Evolutionary conservation across 2,113 vertebrate genomes (phyloP).

Genomic region (Proteles cristata): DNA sequence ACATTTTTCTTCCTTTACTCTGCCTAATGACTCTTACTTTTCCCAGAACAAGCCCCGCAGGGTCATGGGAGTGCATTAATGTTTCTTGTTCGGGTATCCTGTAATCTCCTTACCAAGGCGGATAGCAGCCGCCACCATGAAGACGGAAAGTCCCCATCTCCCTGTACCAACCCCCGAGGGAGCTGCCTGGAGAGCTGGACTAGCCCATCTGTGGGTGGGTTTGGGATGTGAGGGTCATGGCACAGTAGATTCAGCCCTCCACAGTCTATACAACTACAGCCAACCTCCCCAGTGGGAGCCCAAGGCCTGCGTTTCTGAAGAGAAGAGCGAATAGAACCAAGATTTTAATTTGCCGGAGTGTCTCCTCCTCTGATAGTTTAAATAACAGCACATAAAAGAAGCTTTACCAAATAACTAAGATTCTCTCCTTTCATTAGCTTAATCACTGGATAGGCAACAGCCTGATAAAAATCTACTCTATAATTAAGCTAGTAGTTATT

Average conservation of each 20-base stretch:
- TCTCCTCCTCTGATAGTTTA: constrained; percentile 58
- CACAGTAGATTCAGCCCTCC: background rate
- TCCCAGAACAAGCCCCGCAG: background rate
- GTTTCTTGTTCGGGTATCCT: background rate
- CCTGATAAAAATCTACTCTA: constrained; percentile 80
- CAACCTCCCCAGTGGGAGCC: background rate
- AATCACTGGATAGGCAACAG: constrained; percentile 79
- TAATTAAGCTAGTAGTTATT: constrained; percentile 83
- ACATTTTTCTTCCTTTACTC: background rate
- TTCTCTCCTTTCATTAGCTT: constrained; percentile 78
- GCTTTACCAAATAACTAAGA: constrained; percentile 73
- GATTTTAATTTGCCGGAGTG: background rate
- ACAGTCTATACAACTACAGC: fast-evolving
- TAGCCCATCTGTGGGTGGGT: background rate
- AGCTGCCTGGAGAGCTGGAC: background rate
- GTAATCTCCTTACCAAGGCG: background rate
- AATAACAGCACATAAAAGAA: constrained; percentile 65
- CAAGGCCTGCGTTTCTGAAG: background rate
- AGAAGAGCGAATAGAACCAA: background rate
- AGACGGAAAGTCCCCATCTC: fast-evolving
- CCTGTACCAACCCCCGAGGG: background rate
- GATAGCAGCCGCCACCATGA: background rate
- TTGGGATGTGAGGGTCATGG: fast-evolving
- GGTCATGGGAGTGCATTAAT: background rate
- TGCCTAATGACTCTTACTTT: background rate